These are phyloP conservation scores for Cirrhinus mrigala DNA, from an alignment of 2,797 vertebrate species.

Conservation along the genomic window DNA sequence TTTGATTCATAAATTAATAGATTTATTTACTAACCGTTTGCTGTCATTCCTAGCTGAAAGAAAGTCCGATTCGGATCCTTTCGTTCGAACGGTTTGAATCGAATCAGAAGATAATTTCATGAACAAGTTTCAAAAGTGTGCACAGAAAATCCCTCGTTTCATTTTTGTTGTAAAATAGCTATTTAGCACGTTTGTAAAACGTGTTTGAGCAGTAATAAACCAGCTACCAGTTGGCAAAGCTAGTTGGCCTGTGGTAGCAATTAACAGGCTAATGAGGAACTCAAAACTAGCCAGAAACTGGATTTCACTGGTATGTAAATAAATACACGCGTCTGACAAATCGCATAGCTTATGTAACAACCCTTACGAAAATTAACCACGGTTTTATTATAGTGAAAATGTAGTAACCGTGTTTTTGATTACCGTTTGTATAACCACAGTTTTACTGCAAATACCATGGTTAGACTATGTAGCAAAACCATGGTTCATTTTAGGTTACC, in stretches of 20 bases:
- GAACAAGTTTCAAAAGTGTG: background rate
- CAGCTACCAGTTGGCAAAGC: background rate
- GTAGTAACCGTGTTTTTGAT: too few relatives aligned
- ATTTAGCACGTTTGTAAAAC: background rate
- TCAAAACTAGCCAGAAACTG: background rate
- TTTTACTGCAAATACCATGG: too few relatives aligned
- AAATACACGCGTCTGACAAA: background rate
- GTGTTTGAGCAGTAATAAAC: background rate
- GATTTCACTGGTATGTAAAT: background rate
- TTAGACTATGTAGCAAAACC: too few relatives aligned
- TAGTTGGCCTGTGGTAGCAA: background rate
- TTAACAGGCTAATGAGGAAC: background rate
- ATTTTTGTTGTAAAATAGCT: background rate
- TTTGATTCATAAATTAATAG: background rate
- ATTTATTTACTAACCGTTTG: background rate
- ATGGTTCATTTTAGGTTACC: too few relatives aligned
- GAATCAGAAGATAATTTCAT: background rate
- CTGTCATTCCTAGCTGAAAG: background rate
- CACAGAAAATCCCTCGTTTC: background rate
- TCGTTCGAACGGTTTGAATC: background rate
- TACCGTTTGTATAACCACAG: too few relatives aligned
- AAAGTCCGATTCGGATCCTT: too few relatives aligned
- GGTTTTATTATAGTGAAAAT: too few relatives aligned
- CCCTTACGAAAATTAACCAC: too few relatives aligned
- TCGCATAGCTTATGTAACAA: too few relatives aligned